Percentiles rank a stretch among this genome's conserved stretches.
phyloP scores from a whole-genome alignment of 2,888 invertebrate genomes.

The Cyclophora punctaria region DNA sequence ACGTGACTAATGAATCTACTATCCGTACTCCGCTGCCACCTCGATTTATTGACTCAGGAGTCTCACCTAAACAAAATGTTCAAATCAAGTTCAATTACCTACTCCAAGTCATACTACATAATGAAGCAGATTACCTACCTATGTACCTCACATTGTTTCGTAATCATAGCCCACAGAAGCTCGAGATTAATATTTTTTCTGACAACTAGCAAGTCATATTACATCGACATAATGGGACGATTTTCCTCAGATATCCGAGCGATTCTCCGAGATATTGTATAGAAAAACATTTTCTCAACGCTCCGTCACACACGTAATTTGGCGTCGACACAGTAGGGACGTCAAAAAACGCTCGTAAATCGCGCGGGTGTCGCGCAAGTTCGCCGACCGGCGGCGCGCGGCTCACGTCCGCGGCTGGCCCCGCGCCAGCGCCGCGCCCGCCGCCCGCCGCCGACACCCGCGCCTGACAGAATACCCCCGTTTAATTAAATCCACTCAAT shows the following conservation, averaged over 20 bases:
- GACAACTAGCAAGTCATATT: no score
- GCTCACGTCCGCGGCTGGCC: neutral
- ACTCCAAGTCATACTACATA: no score
- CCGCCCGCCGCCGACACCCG: conserved; percentile 7
- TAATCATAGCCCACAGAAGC: no score
- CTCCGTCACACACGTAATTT: neutral
- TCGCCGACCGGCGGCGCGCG: neutral
- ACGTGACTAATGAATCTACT: no score
- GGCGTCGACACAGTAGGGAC: neutral
- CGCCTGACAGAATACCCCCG: conserved; percentile 4
- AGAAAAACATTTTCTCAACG: neutral
- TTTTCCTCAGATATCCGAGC: neutral
- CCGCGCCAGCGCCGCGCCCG: neutral
- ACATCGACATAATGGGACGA: neutral
- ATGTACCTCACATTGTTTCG: no score
- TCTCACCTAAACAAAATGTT: no score
- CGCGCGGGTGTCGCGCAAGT: conserved; percentile 4
- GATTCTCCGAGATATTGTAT: neutral
- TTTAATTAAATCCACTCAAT: conserved; percentile 28
- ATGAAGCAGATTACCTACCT: no score
- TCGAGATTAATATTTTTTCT: no score
- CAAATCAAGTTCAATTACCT: no score
- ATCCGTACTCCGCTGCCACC: no score
- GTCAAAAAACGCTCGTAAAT: conserved; percentile 6
- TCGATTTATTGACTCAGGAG: no score